Evolutionary conservation across 2,888 invertebrate genomes (phyloP).

Genomic region (Biston stratarius): DNA sequence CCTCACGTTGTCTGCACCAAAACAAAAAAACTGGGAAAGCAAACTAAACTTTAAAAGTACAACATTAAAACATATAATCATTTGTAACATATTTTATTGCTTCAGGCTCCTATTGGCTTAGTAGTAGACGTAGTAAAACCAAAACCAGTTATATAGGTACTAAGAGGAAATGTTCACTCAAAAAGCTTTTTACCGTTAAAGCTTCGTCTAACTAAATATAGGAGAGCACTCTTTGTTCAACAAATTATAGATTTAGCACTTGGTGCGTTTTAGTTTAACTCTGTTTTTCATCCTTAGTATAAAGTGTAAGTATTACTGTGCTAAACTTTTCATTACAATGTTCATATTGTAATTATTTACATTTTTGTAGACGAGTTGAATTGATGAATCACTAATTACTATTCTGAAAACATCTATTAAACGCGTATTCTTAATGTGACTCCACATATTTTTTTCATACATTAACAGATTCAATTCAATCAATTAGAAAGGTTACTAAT

Average conservation of each 20-base stretch:
- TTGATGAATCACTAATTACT: too few species aligned
- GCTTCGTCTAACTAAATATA: constrained; percentile 60
- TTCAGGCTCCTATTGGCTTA: constrained; percentile 55
- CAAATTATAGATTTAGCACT: neutral
- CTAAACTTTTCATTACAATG: too few species aligned
- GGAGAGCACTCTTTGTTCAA: constrained; percentile 39
- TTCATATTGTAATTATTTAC: too few species aligned
- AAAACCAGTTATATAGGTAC: constrained; percentile 71
- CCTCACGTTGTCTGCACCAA: constrained; percentile 33
- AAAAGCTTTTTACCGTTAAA: constrained; percentile 75
- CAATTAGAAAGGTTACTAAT: too few species aligned
- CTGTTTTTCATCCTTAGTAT: neutral
- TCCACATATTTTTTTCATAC: too few species aligned
- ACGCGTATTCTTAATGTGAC: too few species aligned
- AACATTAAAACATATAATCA: constrained; percentile 31
- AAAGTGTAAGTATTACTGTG: neutral
- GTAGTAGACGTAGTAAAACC: constrained; percentile 81
- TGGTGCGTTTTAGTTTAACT: too few species aligned
- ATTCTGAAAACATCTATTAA: too few species aligned
- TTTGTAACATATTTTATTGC: constrained; percentile 21
- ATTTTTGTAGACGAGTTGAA: too few species aligned
- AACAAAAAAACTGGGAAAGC: constrained; percentile 34
- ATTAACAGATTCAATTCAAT: too few species aligned
- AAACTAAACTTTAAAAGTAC: constrained; percentile 38
- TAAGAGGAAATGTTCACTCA: constrained; percentile 75